Base-by-base conservation (phyloP, 1,140 invertebrate species). In the Hyles euphorbiae region DNA sequence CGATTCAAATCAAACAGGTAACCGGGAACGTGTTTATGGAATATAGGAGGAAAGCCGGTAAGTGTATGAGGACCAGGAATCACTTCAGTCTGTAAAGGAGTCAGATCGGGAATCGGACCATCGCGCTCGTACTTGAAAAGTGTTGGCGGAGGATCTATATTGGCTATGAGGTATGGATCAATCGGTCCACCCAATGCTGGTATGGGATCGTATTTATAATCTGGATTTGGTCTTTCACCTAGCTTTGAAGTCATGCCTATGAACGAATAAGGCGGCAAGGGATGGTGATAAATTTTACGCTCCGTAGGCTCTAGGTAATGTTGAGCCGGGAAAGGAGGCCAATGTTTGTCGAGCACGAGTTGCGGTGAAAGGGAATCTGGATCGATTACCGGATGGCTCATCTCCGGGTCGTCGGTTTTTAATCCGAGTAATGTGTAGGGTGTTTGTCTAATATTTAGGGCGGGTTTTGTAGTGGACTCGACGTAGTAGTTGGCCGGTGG, bases 311-410 rank as follows among this genome's bases (percentile, higher is more conserved):
- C 83, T 2, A 83, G 63, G 51, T 88, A 85, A 66, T 88, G 82
- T 50, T 88, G 85, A 51, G 83, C 85, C 12, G 85, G 85, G 47
- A 85, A 88, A 5, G 85, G 83, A 34, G 85, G 83, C 83, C 85
- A 88, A 60, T 87, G 82, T 54, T 72, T 72, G 58, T 88, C 72
- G 0, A 85, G 55, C 48, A 81, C 64, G 32, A 76, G 60, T 54
- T 86, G 83, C 9, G 85, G 85, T 7, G 81, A 83, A n/a, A 88
- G 60, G 5, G 83, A 85, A 65, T 88, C 67, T 0, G 76, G 65
- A 58, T 88, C 73, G 43, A 87, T 85, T 36, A 81, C 47, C 1
- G 82, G 83, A 61, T 85, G 81, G 11, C n/a, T 36, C 51, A 62
- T 74, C 36, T 83, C 68, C 4, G 82, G 81, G 64, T 85, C 81